Evolutionary conservation across 2,797 vertebrate species (phyloP).

Genomic region (Atherinosoma microstoma): DNA sequence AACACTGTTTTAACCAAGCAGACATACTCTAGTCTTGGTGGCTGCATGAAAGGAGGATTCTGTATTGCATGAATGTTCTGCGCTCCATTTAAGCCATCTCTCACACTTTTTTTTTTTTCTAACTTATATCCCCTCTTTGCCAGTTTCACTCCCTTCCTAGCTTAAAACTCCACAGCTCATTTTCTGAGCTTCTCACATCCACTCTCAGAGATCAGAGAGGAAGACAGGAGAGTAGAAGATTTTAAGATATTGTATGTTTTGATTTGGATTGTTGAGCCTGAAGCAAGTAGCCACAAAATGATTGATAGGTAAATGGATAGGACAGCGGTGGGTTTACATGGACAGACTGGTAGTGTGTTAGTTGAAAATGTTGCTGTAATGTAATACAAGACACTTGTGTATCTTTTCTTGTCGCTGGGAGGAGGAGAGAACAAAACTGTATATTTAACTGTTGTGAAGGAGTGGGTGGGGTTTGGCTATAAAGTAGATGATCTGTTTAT

Average conservation of each 20-base stretch:
- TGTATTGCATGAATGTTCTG: constrained; percentile 59
- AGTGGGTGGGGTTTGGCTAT: background rate
- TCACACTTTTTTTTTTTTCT: constrained; percentile 33
- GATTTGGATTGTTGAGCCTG: constrained; percentile 23
- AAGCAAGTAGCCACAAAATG: constrained; percentile 18
- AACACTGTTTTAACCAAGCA: constrained; percentile 45
- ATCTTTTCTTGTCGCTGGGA: constrained; percentile 33
- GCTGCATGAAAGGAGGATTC: constrained; percentile 56
- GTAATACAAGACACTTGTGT: constrained; percentile 36
- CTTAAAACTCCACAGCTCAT: constrained; percentile 21
- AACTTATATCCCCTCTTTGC: constrained; percentile 30
- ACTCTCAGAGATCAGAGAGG: constrained; percentile 17
- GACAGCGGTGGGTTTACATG: constrained; percentile 41
- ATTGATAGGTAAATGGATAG: constrained; percentile 38
- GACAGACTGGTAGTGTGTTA: constrained; percentile 46
- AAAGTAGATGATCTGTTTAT: constrained; percentile 30
- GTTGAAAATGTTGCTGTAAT: constrained; percentile 37
- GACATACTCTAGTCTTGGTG: constrained; percentile 33
- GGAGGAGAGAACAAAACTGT: constrained; percentile 39
- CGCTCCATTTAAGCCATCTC: constrained; percentile 44
- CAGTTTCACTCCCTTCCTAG: constrained; percentile 23
- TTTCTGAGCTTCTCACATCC: constrained; percentile 25
- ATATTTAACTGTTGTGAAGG: constrained; percentile 60
- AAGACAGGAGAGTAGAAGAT: constrained; percentile 7
- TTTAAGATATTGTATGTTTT: constrained; percentile 15